Conservation (phyloP, 2,113 vertebrate genomes). For the Cyanistes caeruleus region DNA sequence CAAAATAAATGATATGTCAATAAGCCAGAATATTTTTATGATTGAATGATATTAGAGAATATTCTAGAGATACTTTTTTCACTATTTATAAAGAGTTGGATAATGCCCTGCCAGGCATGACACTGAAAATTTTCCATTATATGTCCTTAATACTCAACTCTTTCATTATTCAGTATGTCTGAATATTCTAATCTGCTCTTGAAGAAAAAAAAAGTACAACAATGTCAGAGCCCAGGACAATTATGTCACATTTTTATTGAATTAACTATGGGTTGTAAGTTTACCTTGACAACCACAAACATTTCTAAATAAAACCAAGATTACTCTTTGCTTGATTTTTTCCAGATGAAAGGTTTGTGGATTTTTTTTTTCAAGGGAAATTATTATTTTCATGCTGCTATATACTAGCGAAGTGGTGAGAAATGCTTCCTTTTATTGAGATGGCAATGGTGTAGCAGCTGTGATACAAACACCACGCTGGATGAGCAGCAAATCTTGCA, state of each 20-base stretch:
- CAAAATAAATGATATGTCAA: neutral
- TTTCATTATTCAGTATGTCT: slow-evolving; percentile 57
- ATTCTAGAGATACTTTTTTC: neutral
- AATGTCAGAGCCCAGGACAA: slow-evolving; percentile 13
- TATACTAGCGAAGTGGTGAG: slow-evolving; percentile 57
- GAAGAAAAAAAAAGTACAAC: neutral
- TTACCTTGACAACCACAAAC: slow-evolving; percentile 48
- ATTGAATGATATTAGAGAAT: neutral
- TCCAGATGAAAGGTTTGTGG: slow-evolving; percentile 39
- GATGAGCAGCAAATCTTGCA: slow-evolving; percentile 80
- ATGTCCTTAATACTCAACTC: slow-evolving; percentile 38
- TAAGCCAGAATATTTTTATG: neutral
- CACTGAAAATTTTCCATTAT: slow-evolving; percentile 34
- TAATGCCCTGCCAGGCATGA: slow-evolving; percentile 25
- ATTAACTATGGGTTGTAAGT: slow-evolving; percentile 1
- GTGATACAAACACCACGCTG: slow-evolving; percentile 73
- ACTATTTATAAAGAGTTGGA: slow-evolving; percentile 3
- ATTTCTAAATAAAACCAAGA: slow-evolving; percentile 31
- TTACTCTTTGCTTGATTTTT: slow-evolving; percentile 10
- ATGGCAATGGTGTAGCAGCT: slow-evolving; percentile 75
- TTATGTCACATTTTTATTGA: slow-evolving; percentile 12
- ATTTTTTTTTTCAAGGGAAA: slow-evolving; percentile 55
- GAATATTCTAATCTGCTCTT: slow-evolving; percentile 48
- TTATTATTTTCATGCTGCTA: slow-evolving; percentile 58
- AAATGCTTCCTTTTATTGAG: slow-evolving; percentile 65